Base-by-base conservation (phyloP, 1,140 invertebrate species). In the Lordiphosa mommai region DNA sequence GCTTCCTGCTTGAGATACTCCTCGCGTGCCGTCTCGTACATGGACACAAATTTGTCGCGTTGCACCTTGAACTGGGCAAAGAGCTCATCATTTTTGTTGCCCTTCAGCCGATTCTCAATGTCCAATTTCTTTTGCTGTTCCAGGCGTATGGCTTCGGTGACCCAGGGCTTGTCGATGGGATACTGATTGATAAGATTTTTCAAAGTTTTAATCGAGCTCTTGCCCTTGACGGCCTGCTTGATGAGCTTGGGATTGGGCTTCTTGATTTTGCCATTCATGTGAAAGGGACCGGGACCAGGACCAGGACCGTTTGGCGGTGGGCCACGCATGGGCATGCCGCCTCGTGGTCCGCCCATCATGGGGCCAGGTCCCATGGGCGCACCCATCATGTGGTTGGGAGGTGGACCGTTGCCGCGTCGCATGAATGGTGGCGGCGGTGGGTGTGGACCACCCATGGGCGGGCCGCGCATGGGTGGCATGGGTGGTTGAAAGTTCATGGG, bases 121-220 rank as follows among this genome's bases (percentile, higher is more conserved):
- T 89, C 77, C 30, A 79, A 43, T 69, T 89, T 84, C 37, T 79
- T 86, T 2, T 63, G 63, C 40, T 89, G 70, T 6, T 85, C 74
- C 6, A 23, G 59, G 4, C 76, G 82, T 27, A 89, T 87, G 43
- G 88, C 85, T 12, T 86, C 74, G 6, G 68, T 87, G 4, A 89
- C 87, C 87, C 88, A 89, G 1, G 88, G 88, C 59, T 89, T 89
- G 13, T 88, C 87, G 14, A 89, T 70, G 13, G 86, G 86, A 69
- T 88, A 88, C 29, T 88, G 88, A 68, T 88, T 88, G 6, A 88
- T 64, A n/a, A 88, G 57, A 44, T 88, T 84, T 32, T 87, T 88
- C 0, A 88, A 52, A 12, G 87, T 88, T 32, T 87, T 88, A 5
- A 88, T 88, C 20, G 72, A 86, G 65, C 74, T 85, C 40, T 87